Evolutionary conservation across 2,113 vertebrate genomes (phyloP).

Genomic region (Poecilia latipinna): DNA sequence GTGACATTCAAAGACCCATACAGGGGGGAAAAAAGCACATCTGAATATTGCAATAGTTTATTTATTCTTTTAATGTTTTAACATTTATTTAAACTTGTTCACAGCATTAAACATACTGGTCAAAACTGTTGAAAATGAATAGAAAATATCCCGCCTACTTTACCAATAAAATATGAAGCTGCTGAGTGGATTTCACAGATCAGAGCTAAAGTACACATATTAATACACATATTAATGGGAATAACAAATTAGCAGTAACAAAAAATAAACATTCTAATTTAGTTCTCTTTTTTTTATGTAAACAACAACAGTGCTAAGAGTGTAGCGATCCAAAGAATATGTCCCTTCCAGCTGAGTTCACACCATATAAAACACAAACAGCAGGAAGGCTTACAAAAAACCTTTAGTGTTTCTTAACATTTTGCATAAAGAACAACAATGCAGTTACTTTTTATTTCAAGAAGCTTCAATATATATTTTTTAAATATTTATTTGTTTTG

Average conservation of each 20-base stretch:
- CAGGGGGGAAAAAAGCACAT: not conserved
- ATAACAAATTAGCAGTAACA: not conserved
- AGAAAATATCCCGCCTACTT: not conserved
- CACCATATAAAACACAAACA: not conserved
- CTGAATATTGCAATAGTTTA: constrained; percentile 4
- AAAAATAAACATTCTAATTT: not conserved
- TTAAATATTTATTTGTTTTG: constrained; percentile 1
- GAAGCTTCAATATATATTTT: constrained; percentile 17
- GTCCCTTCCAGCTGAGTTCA: not conserved
- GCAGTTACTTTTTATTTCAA: constrained; percentile 44
- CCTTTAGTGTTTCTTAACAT: not conserved
- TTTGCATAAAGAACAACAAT: not conserved
- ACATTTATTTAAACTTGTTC: constrained; percentile 12
- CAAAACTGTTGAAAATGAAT: not conserved
- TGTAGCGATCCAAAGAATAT: not conserved
- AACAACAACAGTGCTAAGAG: not conserved
- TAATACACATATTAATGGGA: not conserved
- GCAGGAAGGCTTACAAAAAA: not conserved
- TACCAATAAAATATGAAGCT: not conserved
- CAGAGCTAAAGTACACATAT: not conserved
- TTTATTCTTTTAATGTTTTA: not conserved
- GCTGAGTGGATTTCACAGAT: not conserved
- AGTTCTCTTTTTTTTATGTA: not conserved
- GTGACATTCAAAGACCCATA: not conserved
- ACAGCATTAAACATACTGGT: not conserved